These are phyloP conservation scores for Silvanus unidentatus DNA, from an alignment of 2,888 invertebrate species.

Conservation along the genomic window DNA sequence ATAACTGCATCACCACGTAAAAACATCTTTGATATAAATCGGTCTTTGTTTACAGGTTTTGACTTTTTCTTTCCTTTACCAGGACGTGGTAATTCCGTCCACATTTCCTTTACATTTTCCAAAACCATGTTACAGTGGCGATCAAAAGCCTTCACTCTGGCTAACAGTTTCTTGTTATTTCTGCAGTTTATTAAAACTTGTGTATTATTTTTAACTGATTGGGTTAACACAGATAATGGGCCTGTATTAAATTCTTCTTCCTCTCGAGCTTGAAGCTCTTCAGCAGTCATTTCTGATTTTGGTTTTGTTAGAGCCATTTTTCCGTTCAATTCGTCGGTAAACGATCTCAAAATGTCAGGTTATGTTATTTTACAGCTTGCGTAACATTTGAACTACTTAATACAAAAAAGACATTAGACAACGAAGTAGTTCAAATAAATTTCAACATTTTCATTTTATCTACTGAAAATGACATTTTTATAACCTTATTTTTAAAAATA, in stretches of 20 bases:
- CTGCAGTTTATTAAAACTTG: constrained; percentile 97
- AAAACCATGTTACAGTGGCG: constrained; percentile 99
- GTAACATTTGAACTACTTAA: too few species aligned
- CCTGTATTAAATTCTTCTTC: constrained; percentile 99
- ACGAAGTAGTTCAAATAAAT: too few species aligned
- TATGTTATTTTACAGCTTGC: too few species aligned
- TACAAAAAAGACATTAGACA: too few species aligned
- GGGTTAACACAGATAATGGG: constrained; percentile 93
- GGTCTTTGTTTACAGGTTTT: constrained; percentile 88
- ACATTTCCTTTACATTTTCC: constrained; percentile 99
- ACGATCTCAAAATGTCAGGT: too few species aligned
- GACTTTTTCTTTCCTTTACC: constrained; percentile 96
- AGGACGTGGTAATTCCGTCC: constrained; percentile 96
- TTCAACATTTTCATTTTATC: too few species aligned
- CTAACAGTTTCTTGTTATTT: constrained; percentile 96
- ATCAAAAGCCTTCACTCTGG: constrained; percentile 91
- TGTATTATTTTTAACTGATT: constrained; percentile 97
- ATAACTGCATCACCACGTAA: constrained; percentile 99
- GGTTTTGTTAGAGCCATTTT: constrained; percentile 47
- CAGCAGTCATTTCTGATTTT: constrained; percentile 83
- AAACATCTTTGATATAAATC: constrained; percentile 99
- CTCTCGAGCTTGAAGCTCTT: constrained; percentile 90
- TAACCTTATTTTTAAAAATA: too few species aligned
- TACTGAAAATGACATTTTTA: too few species aligned
- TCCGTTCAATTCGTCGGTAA: too few species aligned